Conservation (phyloP, 2,888 invertebrate species). For the Polyommatus icarus region DNA sequence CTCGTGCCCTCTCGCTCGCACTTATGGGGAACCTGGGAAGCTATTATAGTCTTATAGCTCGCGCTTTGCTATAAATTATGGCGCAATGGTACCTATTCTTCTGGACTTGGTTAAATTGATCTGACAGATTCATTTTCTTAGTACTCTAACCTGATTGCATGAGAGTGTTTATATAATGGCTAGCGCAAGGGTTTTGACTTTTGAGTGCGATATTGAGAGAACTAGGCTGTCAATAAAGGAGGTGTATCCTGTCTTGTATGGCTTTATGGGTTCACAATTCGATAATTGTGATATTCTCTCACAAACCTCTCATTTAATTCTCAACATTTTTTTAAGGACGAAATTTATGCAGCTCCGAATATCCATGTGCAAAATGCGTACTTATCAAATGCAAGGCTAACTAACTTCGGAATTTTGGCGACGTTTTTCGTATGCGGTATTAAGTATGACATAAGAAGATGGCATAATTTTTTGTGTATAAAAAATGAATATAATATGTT, state of each 20-base stretch:
- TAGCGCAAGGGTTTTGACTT: neutral
- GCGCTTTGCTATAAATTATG: constrained; percentile 74
- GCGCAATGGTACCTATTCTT: constrained; percentile 75
- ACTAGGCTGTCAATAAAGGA: neutral
- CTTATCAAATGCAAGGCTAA: no score
- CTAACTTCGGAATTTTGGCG: no score
- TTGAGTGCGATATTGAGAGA: neutral
- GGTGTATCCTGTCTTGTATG: neutral
- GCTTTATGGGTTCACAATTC: no score
- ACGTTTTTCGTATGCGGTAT: no score
- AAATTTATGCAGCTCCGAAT: neutral
- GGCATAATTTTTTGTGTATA: no score
- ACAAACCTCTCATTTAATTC: no score
- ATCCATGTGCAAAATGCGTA: neutral
- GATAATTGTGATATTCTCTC: no score
- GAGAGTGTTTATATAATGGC: neutral
- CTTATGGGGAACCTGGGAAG: constrained; percentile 69
- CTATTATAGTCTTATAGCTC: constrained; percentile 73
- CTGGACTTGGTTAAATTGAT: constrained; percentile 56
- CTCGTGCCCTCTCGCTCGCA: constrained; percentile 55
- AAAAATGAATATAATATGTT: no score
- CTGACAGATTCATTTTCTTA: constrained; percentile 61
- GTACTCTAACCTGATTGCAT: constrained; percentile 28
- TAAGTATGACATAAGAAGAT: no score
- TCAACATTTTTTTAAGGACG: no score